Evolutionary conservation across 2,797 vertebrate species (phyloP).

Genomic region (Bucorvus abyssinicus): DNA sequence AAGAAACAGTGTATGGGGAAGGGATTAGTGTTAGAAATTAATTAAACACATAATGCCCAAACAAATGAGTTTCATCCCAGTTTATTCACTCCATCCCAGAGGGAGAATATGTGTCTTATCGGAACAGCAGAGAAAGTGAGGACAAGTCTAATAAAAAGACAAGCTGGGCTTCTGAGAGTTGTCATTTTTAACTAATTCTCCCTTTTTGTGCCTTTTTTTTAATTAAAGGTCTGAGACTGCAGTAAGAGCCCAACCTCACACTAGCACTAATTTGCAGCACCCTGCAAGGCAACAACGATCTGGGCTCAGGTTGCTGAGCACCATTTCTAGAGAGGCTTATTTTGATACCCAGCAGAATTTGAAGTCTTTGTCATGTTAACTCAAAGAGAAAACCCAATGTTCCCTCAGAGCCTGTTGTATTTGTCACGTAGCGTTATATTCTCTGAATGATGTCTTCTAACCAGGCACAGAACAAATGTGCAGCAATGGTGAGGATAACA

Average conservation of each 20-base stretch:
- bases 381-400: background rate
- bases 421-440: background rate
- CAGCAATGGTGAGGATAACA: background rate
- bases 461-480: background rate
- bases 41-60: conserved; percentile 49
- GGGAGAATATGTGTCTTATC: conserved; percentile 40
- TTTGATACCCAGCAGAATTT: background rate
- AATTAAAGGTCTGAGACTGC: conserved; percentile 19
- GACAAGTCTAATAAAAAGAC: conserved; percentile 10
- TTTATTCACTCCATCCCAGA: conserved; percentile 21
- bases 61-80: conserved; percentile 33
- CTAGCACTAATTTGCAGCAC: background rate
- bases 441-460: background rate
- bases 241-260: background rate
- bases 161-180: background rate
- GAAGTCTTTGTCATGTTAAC: background rate
- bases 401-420: background rate
- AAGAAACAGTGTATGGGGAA: background rate
- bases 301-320: background rate
- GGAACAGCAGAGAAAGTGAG: background rate
- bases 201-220: background rate
- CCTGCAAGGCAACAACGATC: background rate
- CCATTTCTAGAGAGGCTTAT: background rate
- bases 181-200: conserved; percentile 50
- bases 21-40: conserved; percentile 56